Percentiles rank a stretch among this genome's conserved stretches.
Conservation (phyloP, 1,140 invertebrate species). For the Anastrepha obliqua region DNA sequence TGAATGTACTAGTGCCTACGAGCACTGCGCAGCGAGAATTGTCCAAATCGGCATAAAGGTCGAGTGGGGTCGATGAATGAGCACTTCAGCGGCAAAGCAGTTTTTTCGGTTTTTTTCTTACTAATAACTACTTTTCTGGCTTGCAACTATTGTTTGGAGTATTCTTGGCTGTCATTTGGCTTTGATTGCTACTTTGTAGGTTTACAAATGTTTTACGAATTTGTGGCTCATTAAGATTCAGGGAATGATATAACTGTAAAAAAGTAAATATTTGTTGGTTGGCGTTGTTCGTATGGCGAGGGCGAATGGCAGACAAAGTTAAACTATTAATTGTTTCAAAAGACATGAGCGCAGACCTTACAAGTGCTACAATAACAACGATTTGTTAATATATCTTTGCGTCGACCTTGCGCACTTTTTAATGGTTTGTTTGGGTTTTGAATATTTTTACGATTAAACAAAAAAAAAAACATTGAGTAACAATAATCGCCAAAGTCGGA, state of each 20-base stretch:
- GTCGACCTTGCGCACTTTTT: not conserved
- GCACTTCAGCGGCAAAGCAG: not conserved
- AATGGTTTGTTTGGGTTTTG: not conserved
- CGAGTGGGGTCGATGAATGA: not conserved
- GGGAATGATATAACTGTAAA: not conserved
- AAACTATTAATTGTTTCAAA: not conserved
- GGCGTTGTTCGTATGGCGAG: not conserved
- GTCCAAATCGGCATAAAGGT: too few species aligned
- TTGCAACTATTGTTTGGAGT: too few species aligned
- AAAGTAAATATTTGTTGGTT: not conserved
- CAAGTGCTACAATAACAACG: not conserved
- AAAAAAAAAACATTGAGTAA: not conserved
- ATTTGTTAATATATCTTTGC: not conserved
- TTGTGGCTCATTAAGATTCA: not conserved
- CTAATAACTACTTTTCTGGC: too few species aligned
- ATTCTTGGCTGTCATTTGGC: too few species aligned
- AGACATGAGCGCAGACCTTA: not conserved
- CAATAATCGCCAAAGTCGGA: too few species aligned
- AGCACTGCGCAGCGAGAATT: too few species aligned
- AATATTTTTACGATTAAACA: not conserved
- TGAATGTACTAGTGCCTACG: too few species aligned
- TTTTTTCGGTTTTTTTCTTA: not conserved
- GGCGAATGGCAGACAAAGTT: too few species aligned
- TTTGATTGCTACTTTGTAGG: not conserved
- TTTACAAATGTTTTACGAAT: not conserved